phyloP scores from a whole-genome alignment of 2,797 vertebrate genomes.

The Avahi laniger region DNA sequence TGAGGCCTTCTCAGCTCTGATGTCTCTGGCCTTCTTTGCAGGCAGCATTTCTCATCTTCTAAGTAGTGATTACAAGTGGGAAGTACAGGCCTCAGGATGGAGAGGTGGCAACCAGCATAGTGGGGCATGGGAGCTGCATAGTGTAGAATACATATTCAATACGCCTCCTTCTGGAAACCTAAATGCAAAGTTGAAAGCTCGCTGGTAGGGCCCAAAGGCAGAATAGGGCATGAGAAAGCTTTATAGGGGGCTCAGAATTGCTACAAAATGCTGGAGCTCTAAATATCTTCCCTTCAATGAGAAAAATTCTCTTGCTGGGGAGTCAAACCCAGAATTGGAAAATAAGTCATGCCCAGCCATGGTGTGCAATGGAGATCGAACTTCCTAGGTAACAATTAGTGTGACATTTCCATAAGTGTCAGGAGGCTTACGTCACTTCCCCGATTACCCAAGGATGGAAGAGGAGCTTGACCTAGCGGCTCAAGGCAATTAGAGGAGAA shows the following conservation, averaged over 20 bases:
- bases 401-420: not conserved
- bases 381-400: not conserved
- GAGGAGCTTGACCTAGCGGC: not conserved
- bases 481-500: not conserved
- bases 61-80: not conserved
- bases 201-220: not conserved
- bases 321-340: not conserved
- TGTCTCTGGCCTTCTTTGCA: not conserved
- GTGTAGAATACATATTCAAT: not conserved
- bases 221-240: not conserved
- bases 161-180: not conserved
- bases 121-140: fast-evolving
- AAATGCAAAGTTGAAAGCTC: not conserved
- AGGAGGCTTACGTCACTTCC: not conserved
- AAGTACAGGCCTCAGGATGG: not conserved
- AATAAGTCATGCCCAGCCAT: not conserved
- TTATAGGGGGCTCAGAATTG: not conserved
- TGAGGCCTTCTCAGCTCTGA: not conserved
- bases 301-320: not conserved
- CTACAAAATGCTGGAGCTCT: not conserved
- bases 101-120: not conserved
- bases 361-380: not conserved
- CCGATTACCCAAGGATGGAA: conserved; percentile 7
- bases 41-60: not conserved
- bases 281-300: not conserved